Conservation (phyloP, 2,888 invertebrate species). For the Morpho helenor region DNA sequence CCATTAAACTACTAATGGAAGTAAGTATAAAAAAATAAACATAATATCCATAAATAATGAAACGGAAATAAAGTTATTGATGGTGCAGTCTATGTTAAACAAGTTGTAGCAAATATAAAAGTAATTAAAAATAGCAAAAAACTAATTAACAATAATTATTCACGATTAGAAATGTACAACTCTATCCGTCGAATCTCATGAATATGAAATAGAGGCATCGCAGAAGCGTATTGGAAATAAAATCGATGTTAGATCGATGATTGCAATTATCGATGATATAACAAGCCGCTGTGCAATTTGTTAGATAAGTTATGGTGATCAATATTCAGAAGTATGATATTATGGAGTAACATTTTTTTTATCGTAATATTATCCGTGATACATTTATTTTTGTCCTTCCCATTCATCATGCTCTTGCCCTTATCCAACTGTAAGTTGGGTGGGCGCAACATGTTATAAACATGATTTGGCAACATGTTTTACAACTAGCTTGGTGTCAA, state of each 20-base stretch:
- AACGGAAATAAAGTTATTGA: conserved; percentile 4
- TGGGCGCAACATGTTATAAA: no score
- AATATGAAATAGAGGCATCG: conserved; percentile 8
- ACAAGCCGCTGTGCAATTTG: conserved; percentile 9
- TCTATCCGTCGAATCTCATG: conserved; percentile 13
- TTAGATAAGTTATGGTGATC: conserved; percentile 10
- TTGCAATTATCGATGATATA: conserved; percentile 12
- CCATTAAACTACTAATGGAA: no score
- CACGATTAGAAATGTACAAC: conserved; percentile 6
- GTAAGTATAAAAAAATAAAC: no score
- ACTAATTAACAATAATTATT: conserved; percentile 12
- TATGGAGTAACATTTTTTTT: no score
- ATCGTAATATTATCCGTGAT: no score
- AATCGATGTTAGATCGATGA: conserved; percentile 12
- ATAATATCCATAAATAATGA: not conserved
- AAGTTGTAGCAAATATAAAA: conserved; percentile 6
- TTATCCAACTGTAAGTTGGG: no score
- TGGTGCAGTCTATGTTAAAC: conserved; percentile 1
- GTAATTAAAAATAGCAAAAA: conserved; percentile 9
- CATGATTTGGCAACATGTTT: no score
- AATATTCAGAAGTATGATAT: conserved; percentile 1
- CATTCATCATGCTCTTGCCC: no score
- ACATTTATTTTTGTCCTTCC: no score
- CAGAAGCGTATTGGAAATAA: conserved; percentile 9
- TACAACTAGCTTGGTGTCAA: no score